Conservation (phyloP, 2,113 vertebrate genomes). For the Oryzias javanicus region DNA sequence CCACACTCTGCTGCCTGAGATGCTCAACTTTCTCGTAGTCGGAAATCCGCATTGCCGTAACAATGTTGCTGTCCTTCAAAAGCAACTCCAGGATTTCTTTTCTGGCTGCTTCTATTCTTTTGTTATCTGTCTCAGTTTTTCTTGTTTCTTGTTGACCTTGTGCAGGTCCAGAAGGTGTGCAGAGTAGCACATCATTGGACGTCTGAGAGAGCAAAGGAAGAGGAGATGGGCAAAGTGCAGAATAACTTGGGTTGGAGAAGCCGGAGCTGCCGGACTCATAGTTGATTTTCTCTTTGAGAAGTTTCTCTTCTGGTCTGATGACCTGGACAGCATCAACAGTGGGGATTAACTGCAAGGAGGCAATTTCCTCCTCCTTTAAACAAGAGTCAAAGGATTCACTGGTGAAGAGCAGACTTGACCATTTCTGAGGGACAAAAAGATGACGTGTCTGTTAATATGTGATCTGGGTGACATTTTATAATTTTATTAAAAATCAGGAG, state of each 20-base stretch:
- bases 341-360: conserved; percentile 42
- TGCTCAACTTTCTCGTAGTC: conserved; percentile 54
- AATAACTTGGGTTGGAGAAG: conserved; percentile 69
- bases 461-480: too few relatives aligned
- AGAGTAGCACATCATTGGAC: conserved; percentile 32
- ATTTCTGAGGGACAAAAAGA: conserved; percentile 41
- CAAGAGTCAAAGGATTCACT: conserved; percentile 21
- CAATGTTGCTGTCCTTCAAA: neutral
- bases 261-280: conserved; percentile 21
- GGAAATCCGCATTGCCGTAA: conserved; percentile 15
- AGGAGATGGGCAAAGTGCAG: conserved; percentile 24
- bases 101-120: neutral
- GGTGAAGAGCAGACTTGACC: conserved; percentile 40
- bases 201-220: conserved; percentile 6
- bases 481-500: too few relatives aligned
- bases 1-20: conserved; percentile 48
- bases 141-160: neutral
- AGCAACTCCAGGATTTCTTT: conserved; percentile 6
- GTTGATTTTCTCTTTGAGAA: neutral
- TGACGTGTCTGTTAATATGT: too few relatives aligned
- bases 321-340: neutral
- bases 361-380: conserved; percentile 19
- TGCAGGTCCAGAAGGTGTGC: conserved; percentile 42
- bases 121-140: neutral
- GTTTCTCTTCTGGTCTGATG: neutral